Percentiles rank a stretch among this genome's conserved stretches.
These are phyloP conservation scores for Sogatella furcifera DNA, from an alignment of 1,140 invertebrate species.

Conservation along the genomic window DNA sequence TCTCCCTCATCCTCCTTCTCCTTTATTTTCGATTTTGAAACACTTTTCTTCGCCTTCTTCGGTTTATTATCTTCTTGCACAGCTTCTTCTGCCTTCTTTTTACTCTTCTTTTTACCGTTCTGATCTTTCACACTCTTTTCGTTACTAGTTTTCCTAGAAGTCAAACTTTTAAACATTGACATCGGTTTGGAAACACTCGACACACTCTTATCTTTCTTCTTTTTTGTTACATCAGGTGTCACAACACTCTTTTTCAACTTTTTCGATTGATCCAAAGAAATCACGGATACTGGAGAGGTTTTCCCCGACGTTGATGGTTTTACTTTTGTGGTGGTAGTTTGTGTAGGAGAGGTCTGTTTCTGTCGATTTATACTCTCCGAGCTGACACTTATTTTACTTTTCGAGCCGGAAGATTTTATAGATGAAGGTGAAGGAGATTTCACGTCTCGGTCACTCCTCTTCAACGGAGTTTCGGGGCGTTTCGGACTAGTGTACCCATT, in stretches of 20 bases:
- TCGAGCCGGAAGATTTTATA: not conserved
- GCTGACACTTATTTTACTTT: conserved; percentile 2
- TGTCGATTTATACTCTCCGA: conserved; percentile 21
- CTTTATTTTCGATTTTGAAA: conserved; percentile 6
- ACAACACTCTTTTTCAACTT: conserved; percentile 12
- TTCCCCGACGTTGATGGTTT: not conserved
- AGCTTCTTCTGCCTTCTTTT: conserved; percentile 19
- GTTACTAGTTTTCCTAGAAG: conserved; percentile 16
- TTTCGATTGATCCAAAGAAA: conserved; percentile 6
- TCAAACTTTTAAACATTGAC: conserved; percentile 22
- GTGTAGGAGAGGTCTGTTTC: conserved; percentile 27
- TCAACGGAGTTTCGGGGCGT: not conserved
- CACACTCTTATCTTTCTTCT: conserved; percentile 19
- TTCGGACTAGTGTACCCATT: not conserved
- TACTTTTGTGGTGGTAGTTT: conserved; percentile 10
- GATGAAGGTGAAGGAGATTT: not conserved
- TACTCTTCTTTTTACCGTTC: conserved; percentile 24
- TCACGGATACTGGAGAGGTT: not conserved
- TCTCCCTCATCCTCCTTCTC: conserved; percentile 2
- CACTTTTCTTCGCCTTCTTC: conserved; percentile 26
- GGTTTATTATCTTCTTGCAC: conserved; percentile 16
- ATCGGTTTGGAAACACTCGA: conserved; percentile 13
- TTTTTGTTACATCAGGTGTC: conserved; percentile 13
- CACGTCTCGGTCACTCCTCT: not conserved
- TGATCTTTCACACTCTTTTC: conserved; percentile 27